These are phyloP conservation scores for Ciconia boyciana DNA, from an alignment of 2,113 vertebrate species.

Conservation along the genomic window DNA sequence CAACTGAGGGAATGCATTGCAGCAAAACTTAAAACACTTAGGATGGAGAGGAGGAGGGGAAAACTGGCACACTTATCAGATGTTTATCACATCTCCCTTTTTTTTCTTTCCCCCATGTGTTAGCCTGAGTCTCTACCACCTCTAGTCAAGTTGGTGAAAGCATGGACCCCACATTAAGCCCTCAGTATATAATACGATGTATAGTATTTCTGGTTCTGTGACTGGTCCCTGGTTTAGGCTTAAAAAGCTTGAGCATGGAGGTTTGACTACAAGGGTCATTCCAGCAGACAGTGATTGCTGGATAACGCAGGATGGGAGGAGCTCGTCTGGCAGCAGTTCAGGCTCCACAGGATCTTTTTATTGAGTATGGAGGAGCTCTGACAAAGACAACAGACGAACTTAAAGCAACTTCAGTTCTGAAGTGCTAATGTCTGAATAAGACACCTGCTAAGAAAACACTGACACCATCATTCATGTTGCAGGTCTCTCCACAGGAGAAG, in stretches of 20 bases:
- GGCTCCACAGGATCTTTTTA: background rate
- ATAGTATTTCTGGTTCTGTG: background rate
- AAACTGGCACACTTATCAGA: background rate
- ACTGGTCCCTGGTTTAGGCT: background rate
- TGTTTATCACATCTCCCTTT: background rate
- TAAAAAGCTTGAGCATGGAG: background rate
- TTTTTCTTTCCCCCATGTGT: background rate
- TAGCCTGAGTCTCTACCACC: background rate
- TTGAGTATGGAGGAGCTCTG: background rate
- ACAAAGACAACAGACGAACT: background rate
- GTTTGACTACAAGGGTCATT: background rate
- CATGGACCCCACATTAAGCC: background rate
- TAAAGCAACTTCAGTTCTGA: background rate
- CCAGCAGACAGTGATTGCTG: background rate
- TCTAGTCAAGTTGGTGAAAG: background rate
- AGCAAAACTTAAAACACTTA: background rate
- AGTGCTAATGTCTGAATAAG: background rate
- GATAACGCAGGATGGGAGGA: background rate
- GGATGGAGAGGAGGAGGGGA: background rate
- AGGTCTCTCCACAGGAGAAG: background rate
- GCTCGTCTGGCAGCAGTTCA: constrained; percentile 19
- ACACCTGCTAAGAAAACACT: background rate
- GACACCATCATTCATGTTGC: background rate
- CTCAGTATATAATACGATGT: background rate
- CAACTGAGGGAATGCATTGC: background rate